A percentile compares a stretch with the other conserved stretches of the same genome.
Evolutionary conservation across 2,113 vertebrate species (phyloP).

Genomic region (Diadophis punctatus): DNA sequence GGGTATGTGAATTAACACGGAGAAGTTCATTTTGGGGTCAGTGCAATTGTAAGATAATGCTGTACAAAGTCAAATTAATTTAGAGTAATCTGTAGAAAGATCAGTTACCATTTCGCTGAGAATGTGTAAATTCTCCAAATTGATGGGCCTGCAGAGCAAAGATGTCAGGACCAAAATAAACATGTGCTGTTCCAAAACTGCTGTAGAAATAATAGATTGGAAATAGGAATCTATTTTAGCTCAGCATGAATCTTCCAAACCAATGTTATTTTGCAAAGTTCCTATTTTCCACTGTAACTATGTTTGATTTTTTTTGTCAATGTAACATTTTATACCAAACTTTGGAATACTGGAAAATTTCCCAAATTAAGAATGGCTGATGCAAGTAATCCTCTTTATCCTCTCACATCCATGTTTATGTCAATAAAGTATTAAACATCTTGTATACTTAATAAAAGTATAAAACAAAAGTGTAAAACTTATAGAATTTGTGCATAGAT

Average conservation of each 20-base stretch:
- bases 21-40: conserved; percentile 54
- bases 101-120: conserved; percentile 28
- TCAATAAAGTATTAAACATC: not conserved
- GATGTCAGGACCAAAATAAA: conserved; percentile 51
- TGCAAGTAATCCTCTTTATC: not conserved
- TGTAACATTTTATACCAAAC: not conserved
- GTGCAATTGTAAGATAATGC: conserved; percentile 58
- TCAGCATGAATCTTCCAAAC: not conserved
- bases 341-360: not conserved
- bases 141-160: conserved; percentile 33
- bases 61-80: conserved; percentile 66
- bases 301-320: conserved; percentile 12
- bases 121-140: conserved; percentile 47
- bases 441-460: too few relatives aligned
- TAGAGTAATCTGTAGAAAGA: conserved; percentile 46
- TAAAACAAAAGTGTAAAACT: too few relatives aligned
- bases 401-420: not conserved
- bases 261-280: conserved; percentile 18
- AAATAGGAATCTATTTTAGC: conserved; percentile 23
- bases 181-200: conserved; percentile 32
- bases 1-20: conserved; percentile 58
- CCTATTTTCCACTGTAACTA: conserved; percentile 1
- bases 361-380: not conserved
- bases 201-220: conserved; percentile 28
- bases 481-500: not conserved